Percentiles rank a stretch among this genome's conserved stretches.
Evolutionary conservation across 1,140 invertebrate genomes (phyloP).

Genomic region (Pristionchus pacificus): DNA sequence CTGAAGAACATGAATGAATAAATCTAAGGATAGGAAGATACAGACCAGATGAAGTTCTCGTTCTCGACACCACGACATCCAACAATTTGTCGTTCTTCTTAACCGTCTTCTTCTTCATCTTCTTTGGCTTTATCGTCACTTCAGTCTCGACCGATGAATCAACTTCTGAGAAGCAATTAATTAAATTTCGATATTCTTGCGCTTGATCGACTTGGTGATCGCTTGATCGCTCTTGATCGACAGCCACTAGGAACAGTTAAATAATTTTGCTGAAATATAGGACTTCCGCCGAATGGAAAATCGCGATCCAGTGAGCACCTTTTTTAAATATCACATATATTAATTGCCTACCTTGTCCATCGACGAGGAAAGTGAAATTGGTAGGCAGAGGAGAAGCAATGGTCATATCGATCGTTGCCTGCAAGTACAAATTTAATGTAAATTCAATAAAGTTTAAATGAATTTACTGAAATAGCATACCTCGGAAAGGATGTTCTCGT

Average conservation of each 20-base stretch:
- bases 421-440: too few species aligned
- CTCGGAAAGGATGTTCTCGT: neutral
- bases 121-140: neutral
- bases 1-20: constrained; percentile 5
- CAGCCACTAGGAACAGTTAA: too few species aligned
- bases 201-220: too few species aligned
- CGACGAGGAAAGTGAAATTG: neutral
- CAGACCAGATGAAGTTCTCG: neutral
- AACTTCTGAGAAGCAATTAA: constrained; percentile 7
- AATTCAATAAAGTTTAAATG: neutral
- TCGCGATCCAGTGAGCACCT: too few species aligned
- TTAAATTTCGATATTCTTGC: neutral
- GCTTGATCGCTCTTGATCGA: too few species aligned
- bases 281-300: neutral
- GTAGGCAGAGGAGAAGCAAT: neutral
- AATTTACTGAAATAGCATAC: neutral
- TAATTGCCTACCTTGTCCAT: neutral
- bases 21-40: neutral
- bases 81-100: constrained; percentile 23
- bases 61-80: neutral
- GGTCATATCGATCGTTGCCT: neutral
- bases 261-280: too few species aligned
- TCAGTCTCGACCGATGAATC: constrained; percentile 1
- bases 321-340: too few species aligned
- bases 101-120: constrained; percentile 1